Percentiles rank a stretch among this genome's conserved stretches.
phyloP scores from a whole-genome alignment of 35 echinoderm and acorn worm species.

The Apostichopus californicus region DNA sequence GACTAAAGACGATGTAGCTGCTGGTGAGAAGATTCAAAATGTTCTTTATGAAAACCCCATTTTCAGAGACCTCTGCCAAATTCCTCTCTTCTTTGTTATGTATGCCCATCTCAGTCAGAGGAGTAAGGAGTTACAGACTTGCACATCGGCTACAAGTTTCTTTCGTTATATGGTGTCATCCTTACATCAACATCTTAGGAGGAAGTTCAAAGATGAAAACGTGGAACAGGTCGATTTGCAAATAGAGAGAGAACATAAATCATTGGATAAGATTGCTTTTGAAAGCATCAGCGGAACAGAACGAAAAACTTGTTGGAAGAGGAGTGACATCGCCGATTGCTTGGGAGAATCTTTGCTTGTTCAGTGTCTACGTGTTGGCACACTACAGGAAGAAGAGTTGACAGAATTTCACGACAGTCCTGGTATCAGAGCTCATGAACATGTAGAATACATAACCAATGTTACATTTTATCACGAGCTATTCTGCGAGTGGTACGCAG shows the following conservation, averaged over 20 bases:
- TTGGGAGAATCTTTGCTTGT: not conserved
- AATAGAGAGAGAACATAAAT: not conserved
- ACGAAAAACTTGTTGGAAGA: not conserved
- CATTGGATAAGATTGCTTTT: not conserved
- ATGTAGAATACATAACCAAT: not conserved
- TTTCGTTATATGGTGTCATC: constrained; percentile 4
- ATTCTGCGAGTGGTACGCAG: constrained; percentile 27
- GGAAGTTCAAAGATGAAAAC: not conserved
- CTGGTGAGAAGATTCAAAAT: not conserved
- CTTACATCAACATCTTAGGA: not conserved
- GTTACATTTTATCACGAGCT: not conserved
- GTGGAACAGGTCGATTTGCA: not conserved
- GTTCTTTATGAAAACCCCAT: not conserved
- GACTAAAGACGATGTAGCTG: not conserved
- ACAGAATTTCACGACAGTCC: not conserved
- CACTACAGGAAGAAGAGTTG: not conserved
- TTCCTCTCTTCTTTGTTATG: constrained; percentile 13
- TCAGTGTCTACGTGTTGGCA: not conserved
- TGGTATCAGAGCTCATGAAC: not conserved
- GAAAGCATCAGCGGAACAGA: not conserved
- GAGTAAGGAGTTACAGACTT: not conserved
- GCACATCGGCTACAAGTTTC: not conserved
- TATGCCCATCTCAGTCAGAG: not conserved
- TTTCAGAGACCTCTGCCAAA: not conserved
- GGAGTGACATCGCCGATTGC: not conserved